Evolutionary conservation across 2,113 vertebrate species (phyloP).

Genomic region (Narcine bancroftii): DNA sequence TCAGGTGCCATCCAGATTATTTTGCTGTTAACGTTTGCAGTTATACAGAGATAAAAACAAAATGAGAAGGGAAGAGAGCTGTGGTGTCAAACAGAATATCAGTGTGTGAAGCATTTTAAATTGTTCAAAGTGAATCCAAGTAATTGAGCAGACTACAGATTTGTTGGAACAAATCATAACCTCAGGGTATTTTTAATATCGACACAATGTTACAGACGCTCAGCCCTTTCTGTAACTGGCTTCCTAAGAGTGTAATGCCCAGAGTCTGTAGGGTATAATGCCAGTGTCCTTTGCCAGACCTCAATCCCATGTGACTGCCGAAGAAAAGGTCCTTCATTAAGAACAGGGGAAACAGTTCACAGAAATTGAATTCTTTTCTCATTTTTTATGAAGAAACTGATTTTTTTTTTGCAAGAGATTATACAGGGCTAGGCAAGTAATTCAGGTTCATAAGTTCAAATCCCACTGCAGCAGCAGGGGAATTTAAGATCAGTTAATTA

Average conservation of each 20-base stretch:
- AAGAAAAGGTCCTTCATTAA: not conserved
- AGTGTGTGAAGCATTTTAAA: not conserved
- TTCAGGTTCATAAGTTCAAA: no score
- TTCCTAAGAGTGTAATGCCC: not conserved
- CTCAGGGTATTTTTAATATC: not conserved
- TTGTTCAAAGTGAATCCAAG: not conserved
- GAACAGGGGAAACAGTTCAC: not conserved
- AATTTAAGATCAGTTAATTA: no score
- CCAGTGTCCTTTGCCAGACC: not conserved
- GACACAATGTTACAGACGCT: not conserved
- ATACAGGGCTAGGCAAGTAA: no score
- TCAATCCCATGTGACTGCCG: no score
- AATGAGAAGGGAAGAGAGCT: not conserved
- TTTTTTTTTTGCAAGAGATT: not conserved
- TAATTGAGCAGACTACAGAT: not conserved
- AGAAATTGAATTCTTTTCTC: not conserved
- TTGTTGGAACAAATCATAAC: not conserved
- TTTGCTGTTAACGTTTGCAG: not conserved
- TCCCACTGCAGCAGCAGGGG: no score
- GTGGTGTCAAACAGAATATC: not conserved
- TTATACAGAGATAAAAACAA: not conserved
- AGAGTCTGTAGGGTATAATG: not conserved
- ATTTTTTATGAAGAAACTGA: not conserved
- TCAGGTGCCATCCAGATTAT: not conserved
- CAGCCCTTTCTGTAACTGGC: not conserved